Percentiles rank a stretch among this genome's conserved stretches.
These are phyloP conservation scores for Dendrophyllia cribrosa DNA, from an alignment of 64 coral and sea anemone genomes.

Conservation along the genomic window DNA sequence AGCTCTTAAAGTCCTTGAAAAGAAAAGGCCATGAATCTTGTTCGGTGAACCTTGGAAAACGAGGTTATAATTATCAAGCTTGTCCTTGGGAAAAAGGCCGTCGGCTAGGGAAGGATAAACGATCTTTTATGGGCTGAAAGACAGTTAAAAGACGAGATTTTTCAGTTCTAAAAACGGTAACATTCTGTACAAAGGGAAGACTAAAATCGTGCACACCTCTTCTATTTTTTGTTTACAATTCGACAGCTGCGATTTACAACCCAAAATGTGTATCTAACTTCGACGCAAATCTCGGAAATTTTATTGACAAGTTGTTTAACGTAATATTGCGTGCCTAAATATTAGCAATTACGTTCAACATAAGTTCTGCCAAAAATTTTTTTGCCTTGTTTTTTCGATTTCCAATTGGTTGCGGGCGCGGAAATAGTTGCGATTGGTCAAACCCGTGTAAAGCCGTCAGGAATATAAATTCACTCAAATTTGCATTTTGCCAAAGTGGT, in stretches of 20 bases:
- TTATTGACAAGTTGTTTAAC: neutral
- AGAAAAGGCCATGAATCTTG: too few relatives aligned
- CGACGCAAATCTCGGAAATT: neutral
- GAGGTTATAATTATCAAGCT: too few relatives aligned
- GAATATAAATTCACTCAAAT: constrained; percentile 67
- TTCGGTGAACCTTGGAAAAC: too few relatives aligned
- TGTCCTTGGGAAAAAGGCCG: too few relatives aligned
- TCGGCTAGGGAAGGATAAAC: neutral
- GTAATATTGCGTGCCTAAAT: neutral
- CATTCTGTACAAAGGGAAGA: neutral
- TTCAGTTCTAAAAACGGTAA: neutral
- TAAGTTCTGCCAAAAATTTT: neutral
- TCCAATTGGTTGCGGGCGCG: constrained; percentile 44
- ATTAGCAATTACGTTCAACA: neutral
- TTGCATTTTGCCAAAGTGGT: constrained; percentile 22
- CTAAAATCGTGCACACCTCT: neutral
- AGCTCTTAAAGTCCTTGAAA: too few relatives aligned
- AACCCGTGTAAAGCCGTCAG: constrained; percentile 11
- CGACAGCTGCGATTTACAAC: neutral
- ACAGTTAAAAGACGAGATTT: too few relatives aligned
- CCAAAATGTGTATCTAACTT: neutral
- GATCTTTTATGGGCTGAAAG: neutral
- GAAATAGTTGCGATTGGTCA: constrained; percentile 59
- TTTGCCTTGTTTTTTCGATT: neutral
- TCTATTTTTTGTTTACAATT: neutral